A percentile compares a stretch with the other conserved stretches of the same genome.
phyloP scores from a whole-genome alignment of 2,888 invertebrate species.

The Nemoura dubitans region DNA sequence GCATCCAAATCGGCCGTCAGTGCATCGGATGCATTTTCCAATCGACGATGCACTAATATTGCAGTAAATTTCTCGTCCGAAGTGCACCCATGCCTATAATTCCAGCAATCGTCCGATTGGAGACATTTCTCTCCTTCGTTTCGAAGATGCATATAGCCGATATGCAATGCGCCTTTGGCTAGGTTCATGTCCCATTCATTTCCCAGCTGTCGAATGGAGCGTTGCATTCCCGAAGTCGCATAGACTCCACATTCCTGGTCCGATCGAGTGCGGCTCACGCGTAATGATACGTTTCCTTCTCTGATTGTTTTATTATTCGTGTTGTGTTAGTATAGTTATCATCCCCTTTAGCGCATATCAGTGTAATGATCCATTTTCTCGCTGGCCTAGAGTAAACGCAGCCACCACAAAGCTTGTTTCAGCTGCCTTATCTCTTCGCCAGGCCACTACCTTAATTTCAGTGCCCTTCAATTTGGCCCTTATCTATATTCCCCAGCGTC shows the following conservation, averaged over 20 bases:
- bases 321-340: not conserved
- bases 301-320: not conserved
- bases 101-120: not conserved
- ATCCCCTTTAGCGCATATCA: not conserved
- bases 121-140: not conserved
- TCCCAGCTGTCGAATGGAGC: not conserved
- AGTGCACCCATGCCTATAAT: not conserved
- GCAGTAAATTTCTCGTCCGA: not conserved
- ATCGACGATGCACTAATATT: constrained; percentile 12
- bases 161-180: not conserved
- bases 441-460: not conserved
- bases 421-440: not conserved
- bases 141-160: not conserved
- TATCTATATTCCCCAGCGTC: not conserved
- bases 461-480: not conserved
- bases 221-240: not conserved
- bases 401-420: not conserved
- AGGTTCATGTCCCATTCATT: not conserved
- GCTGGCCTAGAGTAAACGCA: not conserved
- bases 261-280: not conserved
- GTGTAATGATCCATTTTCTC: not conserved
- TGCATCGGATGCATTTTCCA: constrained; percentile 12
- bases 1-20: not conserved
- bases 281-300: not conserved
- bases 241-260: not conserved